Percentiles rank a stretch among this genome's conserved stretches.
These are phyloP conservation scores for Penaeus indicus DNA, from an alignment of 1,140 invertebrate genomes.

Conservation along the genomic window DNA sequence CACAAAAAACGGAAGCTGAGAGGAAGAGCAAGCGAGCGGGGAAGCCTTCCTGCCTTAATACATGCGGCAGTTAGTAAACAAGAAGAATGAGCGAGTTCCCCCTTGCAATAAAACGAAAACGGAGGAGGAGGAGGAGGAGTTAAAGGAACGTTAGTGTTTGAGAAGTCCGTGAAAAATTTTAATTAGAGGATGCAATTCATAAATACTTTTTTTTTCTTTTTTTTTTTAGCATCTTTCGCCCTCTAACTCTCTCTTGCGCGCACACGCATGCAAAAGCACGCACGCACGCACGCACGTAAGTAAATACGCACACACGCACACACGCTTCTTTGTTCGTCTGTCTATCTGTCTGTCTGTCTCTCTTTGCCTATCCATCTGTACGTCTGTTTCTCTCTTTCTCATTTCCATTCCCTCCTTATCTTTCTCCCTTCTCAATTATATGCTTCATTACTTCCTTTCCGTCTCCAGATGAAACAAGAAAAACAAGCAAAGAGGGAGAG, in stretches of 20 bases:
- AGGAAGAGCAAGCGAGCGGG: too few relatives aligned
- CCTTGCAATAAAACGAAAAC: too few relatives aligned
- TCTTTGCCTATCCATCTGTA: background rate
- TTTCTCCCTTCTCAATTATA: background rate
- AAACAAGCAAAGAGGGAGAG: background rate
- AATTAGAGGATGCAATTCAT: too few relatives aligned
- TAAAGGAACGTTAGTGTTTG: too few relatives aligned
- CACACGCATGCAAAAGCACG: background rate
- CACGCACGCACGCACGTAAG: conserved; percentile 19
- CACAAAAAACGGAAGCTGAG: too few relatives aligned
- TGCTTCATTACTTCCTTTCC: too few relatives aligned
- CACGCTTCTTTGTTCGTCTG: background rate
- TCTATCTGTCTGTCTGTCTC: background rate
- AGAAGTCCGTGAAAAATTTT: too few relatives aligned
- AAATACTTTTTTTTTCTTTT: too few relatives aligned
- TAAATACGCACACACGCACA: background rate
- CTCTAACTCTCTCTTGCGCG: background rate
- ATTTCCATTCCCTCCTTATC: background rate
- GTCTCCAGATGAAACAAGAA: background rate
- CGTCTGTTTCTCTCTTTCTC: background rate
- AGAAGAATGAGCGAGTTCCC: too few relatives aligned
- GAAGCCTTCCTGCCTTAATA: too few relatives aligned
- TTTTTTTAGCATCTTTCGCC: background rate
- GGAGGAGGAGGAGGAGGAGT: too few relatives aligned
- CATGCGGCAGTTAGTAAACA: too few relatives aligned